These are phyloP conservation scores for Carabus problematicus DNA, from an alignment of 2,888 invertebrate species.

Conservation along the genomic window DNA sequence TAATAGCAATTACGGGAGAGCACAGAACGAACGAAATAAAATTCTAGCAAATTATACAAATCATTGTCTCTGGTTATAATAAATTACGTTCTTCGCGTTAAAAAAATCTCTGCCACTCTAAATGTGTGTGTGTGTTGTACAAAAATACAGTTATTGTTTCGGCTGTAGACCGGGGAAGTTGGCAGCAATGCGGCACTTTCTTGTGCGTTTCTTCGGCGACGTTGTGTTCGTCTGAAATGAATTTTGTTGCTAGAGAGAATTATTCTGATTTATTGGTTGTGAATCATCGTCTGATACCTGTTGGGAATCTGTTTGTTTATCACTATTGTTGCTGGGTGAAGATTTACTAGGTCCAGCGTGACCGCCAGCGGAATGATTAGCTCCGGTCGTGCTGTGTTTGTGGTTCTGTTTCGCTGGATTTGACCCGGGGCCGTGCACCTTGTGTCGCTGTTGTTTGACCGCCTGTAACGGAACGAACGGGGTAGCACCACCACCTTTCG, in stretches of 20 bases:
- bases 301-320: conserved; percentile 19
- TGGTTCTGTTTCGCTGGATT: not conserved
- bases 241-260: not conserved
- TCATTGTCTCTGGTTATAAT: too few relatives aligned
- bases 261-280: too few relatives aligned
- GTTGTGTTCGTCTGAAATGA: conserved; percentile 27
- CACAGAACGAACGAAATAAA: too few relatives aligned
- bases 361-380: not conserved
- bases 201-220: conserved; percentile 44
- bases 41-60: too few relatives aligned
- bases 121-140: conserved; percentile 20
- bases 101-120: too few relatives aligned
- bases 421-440: conserved; percentile 12
- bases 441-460: conserved; percentile 58
- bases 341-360: not conserved
- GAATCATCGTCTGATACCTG: too few relatives aligned
- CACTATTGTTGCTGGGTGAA: not conserved
- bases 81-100: too few relatives aligned
- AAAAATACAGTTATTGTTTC: conserved; percentile 31
- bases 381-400: not conserved
- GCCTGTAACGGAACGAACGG: conserved; percentile 66
- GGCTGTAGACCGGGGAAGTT: conserved; percentile 48
- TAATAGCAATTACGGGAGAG: too few relatives aligned
- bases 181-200: conserved; percentile 55
- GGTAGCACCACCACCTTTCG: conserved; percentile 48